A percentile compares a stretch with the other conserved stretches of the same genome.
These are phyloP conservation scores for Electrona antarctica DNA, from an alignment of 2,113 vertebrate species.

Conservation along the genomic window DNA sequence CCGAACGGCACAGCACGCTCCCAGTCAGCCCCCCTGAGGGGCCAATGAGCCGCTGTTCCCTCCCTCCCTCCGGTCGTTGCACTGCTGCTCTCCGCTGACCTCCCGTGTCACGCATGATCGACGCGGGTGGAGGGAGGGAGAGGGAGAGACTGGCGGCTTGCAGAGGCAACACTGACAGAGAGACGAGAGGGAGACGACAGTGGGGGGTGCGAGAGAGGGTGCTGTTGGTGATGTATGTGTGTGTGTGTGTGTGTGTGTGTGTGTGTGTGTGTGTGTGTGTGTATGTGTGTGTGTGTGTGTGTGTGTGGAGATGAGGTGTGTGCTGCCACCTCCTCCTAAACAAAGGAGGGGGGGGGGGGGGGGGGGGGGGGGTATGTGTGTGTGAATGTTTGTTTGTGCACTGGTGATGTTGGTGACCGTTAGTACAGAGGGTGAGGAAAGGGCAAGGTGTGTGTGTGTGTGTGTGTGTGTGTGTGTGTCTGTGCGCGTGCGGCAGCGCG, in stretches of 20 bases:
- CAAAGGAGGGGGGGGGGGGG: neutral
- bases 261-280: constrained; percentile 31
- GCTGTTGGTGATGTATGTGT: neutral
- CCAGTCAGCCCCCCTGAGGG: constrained; percentile 43
- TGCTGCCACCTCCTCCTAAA: too few species aligned
- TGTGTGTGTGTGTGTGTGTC: neutral
- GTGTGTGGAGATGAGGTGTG: neutral
- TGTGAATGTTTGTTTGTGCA: neutral
- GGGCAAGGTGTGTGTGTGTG: neutral
- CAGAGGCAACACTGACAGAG: constrained; percentile 68
- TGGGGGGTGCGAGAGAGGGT: constrained; percentile 20
- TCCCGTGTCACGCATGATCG: constrained; percentile 75
- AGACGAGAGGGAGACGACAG: constrained; percentile 16
- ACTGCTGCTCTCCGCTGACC: constrained; percentile 60
- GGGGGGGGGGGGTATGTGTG: neutral
- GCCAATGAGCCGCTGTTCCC: constrained; percentile 1
- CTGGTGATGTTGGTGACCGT: too few species aligned
- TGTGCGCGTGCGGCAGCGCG: neutral
- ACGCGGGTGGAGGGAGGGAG: constrained; percentile 28
- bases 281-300: constrained; percentile 34
- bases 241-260: neutral
- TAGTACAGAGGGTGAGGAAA: neutral
- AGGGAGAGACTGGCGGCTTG: constrained; percentile 44
- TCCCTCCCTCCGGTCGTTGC: neutral
- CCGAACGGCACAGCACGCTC: constrained; percentile 49